Base-by-base conservation (phyloP, 2,888 invertebrate genomes). In the Dicranocentrus wangi region DNA sequence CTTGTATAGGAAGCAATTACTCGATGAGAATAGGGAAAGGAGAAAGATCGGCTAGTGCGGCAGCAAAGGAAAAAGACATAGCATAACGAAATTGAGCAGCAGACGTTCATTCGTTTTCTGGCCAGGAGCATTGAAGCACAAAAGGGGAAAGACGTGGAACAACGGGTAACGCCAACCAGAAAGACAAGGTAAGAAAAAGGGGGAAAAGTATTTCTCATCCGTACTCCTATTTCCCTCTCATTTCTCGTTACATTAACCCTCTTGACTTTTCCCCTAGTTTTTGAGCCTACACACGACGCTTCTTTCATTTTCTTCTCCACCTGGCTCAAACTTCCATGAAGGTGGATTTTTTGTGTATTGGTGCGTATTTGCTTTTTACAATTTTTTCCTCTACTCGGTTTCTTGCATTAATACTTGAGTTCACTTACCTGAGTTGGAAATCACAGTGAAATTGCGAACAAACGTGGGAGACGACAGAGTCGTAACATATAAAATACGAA, bases 81-180 rank as follows among this genome's bases (percentile, higher is more conserved):
- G 19, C 63, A 63, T 71, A 78, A 70, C 51, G 28, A 78, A 78
- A 70, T 78, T 78, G 78, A 78, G 78, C 53, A 71, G 39, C 78
- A 78, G 70, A 78, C 70, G 78, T 63, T 78, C 70, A 78, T 78
- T 78, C 70, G 42, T 78, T 78, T 69, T 70, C 42, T 70, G 65
- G 78, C 70, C 53, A 63, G 78, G 39, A 78, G 78, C 78, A 78
- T 70, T 65, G 27, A 71, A 65, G 70, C 51, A 61, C 58, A 76
- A 71, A 65, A 60, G 61, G 23, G 27, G 25, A 21, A 23, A 32
- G 39, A 51, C 13, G 55, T 10, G 32, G 32, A 21, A 65, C 43
- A 65, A 43, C 58, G 28, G 15, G 17, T 15, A 65, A 65, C 13
- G 3, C 65, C 2, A 65, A 10, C 13, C 27, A 19, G 43, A 32